Evolutionary conservation across 2,113 vertebrate species (phyloP), one percentile per base, ranked within the genome.

Genomic region (Microcebus tavaratra): DNA sequence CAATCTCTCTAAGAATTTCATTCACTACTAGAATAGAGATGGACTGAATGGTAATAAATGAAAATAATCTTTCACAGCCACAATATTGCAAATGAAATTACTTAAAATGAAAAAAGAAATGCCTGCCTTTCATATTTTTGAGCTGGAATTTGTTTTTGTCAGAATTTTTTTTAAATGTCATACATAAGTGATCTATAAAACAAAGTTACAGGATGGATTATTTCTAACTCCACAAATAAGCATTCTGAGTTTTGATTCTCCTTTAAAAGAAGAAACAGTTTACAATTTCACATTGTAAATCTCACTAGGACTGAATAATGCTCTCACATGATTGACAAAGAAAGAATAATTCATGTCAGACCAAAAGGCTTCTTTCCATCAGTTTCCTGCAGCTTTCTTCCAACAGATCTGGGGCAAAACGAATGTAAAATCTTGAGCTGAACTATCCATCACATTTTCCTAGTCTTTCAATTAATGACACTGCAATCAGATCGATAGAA

Each of bases 401-500:
- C 97, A 98, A 95, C 97, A 98, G 98, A 96, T 98, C 97, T 98
- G 97, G 98, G 95, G 98, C 97, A 98, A 98, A 98, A 98, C 11
- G 97, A 98, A 98, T 80, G 96, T 94, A 96, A 95, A 98, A 97
- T 98, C 97, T 98, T 92, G 93, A 98, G 97, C 97, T 97, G 95
- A 98, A 97, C 97, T 98, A 98, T 98, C 98, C 98, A 98, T 99
- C 98, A 98, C 98, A 97, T 98, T 98, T 98, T 83, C 96, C 90
- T 15, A 97, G 98, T 97, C 98, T 98, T 98, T 98, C 98, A 98
- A 98, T 99, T 98, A 99, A 99, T 98, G 98, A 98, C 98, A 98
- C 98, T 98, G 98, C 98, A 98, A 98, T 99, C 98, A 98, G 98
- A 99, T 99, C 98, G 97, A 99, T 99, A 97, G 98, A 98, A 98